Conservation (phyloP, 2,797 vertebrate genomes). For the Vespertilio murinus region DNA sequence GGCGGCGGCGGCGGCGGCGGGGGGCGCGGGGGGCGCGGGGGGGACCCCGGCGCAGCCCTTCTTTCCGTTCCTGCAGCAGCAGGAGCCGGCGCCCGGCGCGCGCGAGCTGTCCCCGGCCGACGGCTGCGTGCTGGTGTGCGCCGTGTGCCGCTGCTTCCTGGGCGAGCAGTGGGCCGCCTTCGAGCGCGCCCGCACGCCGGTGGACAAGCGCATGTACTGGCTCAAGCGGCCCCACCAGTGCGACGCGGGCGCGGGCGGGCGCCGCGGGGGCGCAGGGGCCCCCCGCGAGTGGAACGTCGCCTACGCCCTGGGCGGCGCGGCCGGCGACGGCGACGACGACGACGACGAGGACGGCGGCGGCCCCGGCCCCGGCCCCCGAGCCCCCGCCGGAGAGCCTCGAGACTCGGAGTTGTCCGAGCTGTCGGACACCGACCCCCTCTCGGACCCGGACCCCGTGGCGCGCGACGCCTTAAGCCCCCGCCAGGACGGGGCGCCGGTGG, state of each 20-base stretch:
- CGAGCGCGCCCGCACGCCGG: conserved; percentile 94
- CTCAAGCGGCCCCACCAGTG: conserved; percentile 96
- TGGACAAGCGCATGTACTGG: conserved; percentile 99
- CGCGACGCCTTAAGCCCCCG: conserved; percentile 66
- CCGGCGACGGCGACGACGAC: conserved; percentile 34
- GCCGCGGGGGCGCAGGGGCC: conserved; percentile 59
- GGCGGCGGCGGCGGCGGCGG: conserved; percentile 87
- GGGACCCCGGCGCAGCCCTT: conserved; percentile 85
- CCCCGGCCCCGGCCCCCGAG: neutral
- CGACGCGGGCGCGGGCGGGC: conserved; percentile 83
- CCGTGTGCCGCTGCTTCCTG: conserved; percentile 96
- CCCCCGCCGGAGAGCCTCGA: conserved; percentile 75
- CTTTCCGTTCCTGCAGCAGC: conserved; percentile 95
- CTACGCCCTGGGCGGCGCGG: conserved; percentile 70
- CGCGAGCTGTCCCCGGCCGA: conserved; percentile 89
- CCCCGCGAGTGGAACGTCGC: conserved; percentile 80
- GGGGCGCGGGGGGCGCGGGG: conserved; percentile 79
- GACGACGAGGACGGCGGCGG: conserved; percentile 52
- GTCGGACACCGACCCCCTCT: conserved; percentile 91
- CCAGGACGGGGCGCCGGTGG: conserved; percentile 68
- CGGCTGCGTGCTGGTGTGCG: conserved; percentile 92
- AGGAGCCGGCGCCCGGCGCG: conserved; percentile 95
- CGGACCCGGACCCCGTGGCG: conserved; percentile 88
- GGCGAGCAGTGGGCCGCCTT: conserved; percentile 97
- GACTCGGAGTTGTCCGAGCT: conserved; percentile 94